phyloP scores from a whole-genome alignment of 2,888 invertebrate species.

The Boloria euphrosyne region DNA sequence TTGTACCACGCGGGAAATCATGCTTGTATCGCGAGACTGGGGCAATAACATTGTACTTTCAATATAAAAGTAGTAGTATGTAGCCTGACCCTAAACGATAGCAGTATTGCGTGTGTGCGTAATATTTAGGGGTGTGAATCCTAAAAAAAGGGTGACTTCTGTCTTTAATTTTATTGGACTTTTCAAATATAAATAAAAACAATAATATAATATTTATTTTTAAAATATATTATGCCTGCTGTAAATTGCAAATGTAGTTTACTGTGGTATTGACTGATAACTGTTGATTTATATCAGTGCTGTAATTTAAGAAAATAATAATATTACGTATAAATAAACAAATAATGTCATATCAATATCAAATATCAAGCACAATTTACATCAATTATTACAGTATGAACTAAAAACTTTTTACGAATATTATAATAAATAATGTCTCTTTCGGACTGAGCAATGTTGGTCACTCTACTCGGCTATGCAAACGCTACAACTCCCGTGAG shows the following conservation, averaged over 20 bases:
- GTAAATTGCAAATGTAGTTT: too few species aligned
- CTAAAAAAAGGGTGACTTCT: conserved; percentile 36
- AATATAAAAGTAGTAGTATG: conserved; percentile 44
- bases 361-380: too few species aligned
- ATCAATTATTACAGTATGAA: too few species aligned
- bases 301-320: too few species aligned
- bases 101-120: conserved; percentile 45
- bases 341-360: too few species aligned
- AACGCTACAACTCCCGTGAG: conserved; percentile 73
- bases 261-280: too few species aligned
- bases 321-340: too few species aligned
- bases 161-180: conserved; percentile 1
- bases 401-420: too few species aligned
- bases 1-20: conserved; percentile 71
- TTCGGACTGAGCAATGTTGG: conserved; percentile 17
- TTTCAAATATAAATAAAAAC: neutral
- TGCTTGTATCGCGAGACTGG: conserved; percentile 43
- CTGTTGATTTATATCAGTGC: too few species aligned
- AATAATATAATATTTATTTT: neutral
- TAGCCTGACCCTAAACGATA: conserved; percentile 54
- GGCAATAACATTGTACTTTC: conserved; percentile 50
- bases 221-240: too few species aligned
- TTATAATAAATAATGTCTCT: neutral
- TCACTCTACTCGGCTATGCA: conserved; percentile 69
- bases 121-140: conserved; percentile 42